Base-by-base conservation (phyloP, 1,140 invertebrate genomes). In the Aplysia californica region DNA sequence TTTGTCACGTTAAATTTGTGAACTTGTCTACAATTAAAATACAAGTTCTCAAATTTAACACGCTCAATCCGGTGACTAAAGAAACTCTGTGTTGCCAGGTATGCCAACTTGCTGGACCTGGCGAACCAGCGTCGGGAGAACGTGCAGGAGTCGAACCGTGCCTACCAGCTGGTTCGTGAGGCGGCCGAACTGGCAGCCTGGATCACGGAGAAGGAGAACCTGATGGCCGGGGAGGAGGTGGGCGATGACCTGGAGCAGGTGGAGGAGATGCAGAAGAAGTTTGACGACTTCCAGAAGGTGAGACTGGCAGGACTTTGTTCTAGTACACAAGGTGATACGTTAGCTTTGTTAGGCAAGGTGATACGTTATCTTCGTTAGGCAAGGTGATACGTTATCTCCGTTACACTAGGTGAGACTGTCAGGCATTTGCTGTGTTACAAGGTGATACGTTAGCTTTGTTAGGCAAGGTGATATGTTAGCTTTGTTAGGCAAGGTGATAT, bases 231-330 rank as follows among this genome's bases (percentile, higher is more conserved):
- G 10, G 95, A 98, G 85, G 97, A 99, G 90, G 97, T 99, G 10
- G 97, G 86, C 20, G 87, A 87, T 31, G 86, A 89, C 78, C 78
- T 89, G 65, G 98, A 99, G 90, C 97, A 99, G 81, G 98, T 99
- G 3, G 98, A 99, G 91, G 97, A 99, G 1, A 94, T 99, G 92
- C 98, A 99, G 91, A 98, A 99, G 94, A 99, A 99, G 90, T 99
- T 99, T 91, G 98, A 99, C 89, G 98, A 99, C 90, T 99, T 99
- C 93, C 96, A 98, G 89, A 90, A 90, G 86, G 88, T 87, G 55
- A 18, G 65, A 15, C n/a, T n/a, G n/a, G n/a, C n/a, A n/a, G n/a
- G n/a, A n/a, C n/a, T n/a, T n/a, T n/a, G n/a, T n/a, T n/a, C n/a
- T n/a, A 50, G 15, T 15, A 35, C 75, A 36, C 10, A 23, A 39